Evolutionary conservation across 2,113 vertebrate genomes (phyloP).

Genomic region (Sula dactylatra): DNA sequence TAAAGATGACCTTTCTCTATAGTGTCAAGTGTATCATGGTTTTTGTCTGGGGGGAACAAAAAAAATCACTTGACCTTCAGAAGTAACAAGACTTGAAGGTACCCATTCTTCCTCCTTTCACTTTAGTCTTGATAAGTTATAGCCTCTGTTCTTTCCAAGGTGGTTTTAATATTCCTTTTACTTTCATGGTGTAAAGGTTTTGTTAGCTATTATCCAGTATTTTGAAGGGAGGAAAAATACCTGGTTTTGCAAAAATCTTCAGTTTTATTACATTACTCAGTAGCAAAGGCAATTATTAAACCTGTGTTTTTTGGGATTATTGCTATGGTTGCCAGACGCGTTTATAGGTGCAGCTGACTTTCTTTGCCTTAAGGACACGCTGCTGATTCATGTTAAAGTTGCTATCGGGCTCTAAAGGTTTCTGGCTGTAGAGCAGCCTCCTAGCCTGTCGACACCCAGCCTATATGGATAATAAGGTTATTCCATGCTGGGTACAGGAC

Average conservation of each 20-base stretch:
- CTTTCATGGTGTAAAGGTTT: background rate
- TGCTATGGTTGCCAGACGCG: background rate
- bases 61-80: conserved; percentile 12
- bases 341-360: background rate
- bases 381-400: background rate
- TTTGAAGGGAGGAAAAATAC: background rate
- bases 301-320: background rate
- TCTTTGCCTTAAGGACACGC: background rate
- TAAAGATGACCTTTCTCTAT: background rate
- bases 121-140: background rate
- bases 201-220: background rate
- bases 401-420: background rate
- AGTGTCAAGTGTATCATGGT: background rate
- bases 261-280: background rate
- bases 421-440: background rate
- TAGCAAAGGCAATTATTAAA: background rate
- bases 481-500: background rate
- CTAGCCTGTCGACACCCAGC: background rate
- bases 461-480: background rate
- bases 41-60: background rate
- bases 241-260: background rate
- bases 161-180: background rate
- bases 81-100: background rate
- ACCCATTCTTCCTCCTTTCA: background rate
- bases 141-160: background rate